A percentile compares a stretch with the other conserved stretches of the same genome.
Evolutionary conservation across 2,888 invertebrate species (phyloP).

Genomic region (Drosophila helvetica): DNA sequence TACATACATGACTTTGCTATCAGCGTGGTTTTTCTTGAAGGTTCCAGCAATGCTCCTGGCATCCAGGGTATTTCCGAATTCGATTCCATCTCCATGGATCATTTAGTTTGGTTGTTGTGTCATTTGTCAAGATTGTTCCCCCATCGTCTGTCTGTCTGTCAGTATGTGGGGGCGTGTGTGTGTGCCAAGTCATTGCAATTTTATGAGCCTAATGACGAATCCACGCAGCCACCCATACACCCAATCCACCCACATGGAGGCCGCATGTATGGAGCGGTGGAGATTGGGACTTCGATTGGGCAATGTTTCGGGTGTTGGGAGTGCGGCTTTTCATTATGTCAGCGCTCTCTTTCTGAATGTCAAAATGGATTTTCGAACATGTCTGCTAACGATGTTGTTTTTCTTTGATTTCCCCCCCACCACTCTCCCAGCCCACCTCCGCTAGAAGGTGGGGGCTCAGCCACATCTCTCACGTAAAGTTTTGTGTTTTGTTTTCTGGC

Average conservation of each 20-base stretch:
- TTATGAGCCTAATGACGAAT: constrained; percentile 70
- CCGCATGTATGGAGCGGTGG: neutral
- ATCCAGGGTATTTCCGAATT: constrained; percentile 5
- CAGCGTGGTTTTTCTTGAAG: too few species aligned
- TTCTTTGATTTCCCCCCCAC: neutral
- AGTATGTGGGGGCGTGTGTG: constrained; percentile 19
- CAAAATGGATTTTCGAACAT: constrained; percentile 66
- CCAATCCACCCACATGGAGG: neutral
- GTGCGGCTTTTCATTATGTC: constrained; percentile 51
- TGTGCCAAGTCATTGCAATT: constrained; percentile 61
- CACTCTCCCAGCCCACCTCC: neutral
- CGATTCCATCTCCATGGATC: neutral
- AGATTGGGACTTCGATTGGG: constrained; percentile 30
- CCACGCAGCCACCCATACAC: constrained; percentile 38
- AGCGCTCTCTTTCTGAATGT: constrained; percentile 47
- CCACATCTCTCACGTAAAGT: constrained; percentile 26
- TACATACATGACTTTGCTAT: too few species aligned
- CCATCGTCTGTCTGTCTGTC: constrained; percentile 4
- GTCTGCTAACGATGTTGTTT: constrained; percentile 56
- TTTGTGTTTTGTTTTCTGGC: constrained; percentile 4
- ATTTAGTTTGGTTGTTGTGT: constrained; percentile 7
- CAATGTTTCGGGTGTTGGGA: constrained; percentile 16
- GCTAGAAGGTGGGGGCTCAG: neutral
- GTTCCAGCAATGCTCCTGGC: neutral
- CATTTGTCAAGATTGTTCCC: constrained; percentile 43